Percentiles rank a stretch among this genome's conserved stretches.
Evolutionary conservation across 2,797 vertebrate species (phyloP).

Genomic region (Pelochelys cantorii): DNA sequence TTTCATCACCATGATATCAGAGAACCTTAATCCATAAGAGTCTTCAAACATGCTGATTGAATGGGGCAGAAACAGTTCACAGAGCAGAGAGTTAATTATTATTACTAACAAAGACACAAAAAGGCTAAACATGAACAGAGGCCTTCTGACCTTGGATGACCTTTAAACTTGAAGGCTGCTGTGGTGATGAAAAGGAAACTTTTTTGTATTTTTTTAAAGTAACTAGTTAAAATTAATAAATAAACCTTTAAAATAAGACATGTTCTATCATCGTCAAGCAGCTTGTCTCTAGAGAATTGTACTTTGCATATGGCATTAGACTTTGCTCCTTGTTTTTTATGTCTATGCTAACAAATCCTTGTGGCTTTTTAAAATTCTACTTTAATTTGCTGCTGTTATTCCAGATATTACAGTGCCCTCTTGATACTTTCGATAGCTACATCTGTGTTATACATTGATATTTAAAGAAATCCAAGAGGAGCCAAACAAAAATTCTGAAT

Average conservation of each 20-base stretch:
- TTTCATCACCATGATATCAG: neutral
- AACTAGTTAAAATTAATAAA: conserved; percentile 57
- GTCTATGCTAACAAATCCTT: neutral
- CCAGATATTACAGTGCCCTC: neutral
- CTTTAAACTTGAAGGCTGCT: conserved; percentile 26
- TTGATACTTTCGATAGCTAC: neutral
- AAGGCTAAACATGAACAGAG: neutral
- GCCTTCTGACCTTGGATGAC: conserved; percentile 7
- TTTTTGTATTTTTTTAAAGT: conserved; percentile 42
- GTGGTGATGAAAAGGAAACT: conserved; percentile 17
- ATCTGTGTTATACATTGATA: neutral
- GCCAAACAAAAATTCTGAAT: neutral
- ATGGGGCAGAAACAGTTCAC: too few species aligned
- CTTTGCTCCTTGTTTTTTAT: neutral
- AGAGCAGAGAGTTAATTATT: neutral
- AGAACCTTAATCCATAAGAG: neutral
- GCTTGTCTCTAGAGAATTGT: neutral
- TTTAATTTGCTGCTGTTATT: neutral
- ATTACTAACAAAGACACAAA: conserved; percentile 9
- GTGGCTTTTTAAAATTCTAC: neutral
- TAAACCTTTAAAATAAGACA: conserved; percentile 23
- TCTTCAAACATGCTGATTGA: neutral
- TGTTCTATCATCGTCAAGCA: neutral
- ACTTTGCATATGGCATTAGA: neutral
- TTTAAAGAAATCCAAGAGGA: neutral